These are phyloP conservation scores for Drosophila antonietae DNA, from an alignment of 2,888 invertebrate species.

Conservation along the genomic window DNA sequence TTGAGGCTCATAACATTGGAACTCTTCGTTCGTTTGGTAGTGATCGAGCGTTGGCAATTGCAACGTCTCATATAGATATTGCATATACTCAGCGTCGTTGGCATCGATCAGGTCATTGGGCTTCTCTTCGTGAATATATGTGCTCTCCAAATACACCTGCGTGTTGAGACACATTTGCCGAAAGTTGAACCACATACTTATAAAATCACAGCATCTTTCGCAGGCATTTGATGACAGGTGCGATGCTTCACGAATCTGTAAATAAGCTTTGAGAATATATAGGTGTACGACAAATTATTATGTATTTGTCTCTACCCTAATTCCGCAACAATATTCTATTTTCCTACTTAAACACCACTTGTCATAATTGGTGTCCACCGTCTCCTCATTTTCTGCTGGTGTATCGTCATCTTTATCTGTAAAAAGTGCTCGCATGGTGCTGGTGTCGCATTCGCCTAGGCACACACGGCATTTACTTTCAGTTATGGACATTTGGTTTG, in stretches of 20 bases:
- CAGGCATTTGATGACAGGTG: slow-evolving; percentile 75
- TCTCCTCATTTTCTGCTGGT: slow-evolving; percentile 1
- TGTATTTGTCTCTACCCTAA: slow-evolving; percentile 54
- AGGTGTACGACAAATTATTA: too few relatives aligned
- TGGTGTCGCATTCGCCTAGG: slow-evolving; percentile 24
- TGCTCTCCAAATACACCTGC: slow-evolving; percentile 75
- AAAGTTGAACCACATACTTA: slow-evolving; percentile 79
- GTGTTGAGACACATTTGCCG: slow-evolving; percentile 82
- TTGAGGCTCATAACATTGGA: neutral
- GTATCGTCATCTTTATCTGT: neutral
- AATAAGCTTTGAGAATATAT: neutral
- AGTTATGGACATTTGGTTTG: slow-evolving; percentile 1
- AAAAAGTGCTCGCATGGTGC: slow-evolving; percentile 37
- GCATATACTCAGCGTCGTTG: slow-evolving; percentile 57
- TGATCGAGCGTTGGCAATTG: slow-evolving; percentile 20
- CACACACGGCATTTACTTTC: slow-evolving; percentile 38
- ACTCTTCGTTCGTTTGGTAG: slow-evolving; percentile 9
- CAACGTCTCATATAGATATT: slow-evolving; percentile 57
- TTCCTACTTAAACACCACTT: slow-evolving; percentile 35
- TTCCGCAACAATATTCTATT: slow-evolving; percentile 77
- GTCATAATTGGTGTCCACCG: neutral
- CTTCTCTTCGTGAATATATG: slow-evolving; percentile 28
- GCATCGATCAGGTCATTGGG: slow-evolving; percentile 30
- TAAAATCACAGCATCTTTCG: slow-evolving; percentile 74
- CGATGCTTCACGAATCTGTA: slow-evolving; percentile 42